Evolutionary conservation across 2,797 vertebrate genomes (phyloP), one percentile per base, ranked within the genome.

Genomic region (Morus bassanus): DNA sequence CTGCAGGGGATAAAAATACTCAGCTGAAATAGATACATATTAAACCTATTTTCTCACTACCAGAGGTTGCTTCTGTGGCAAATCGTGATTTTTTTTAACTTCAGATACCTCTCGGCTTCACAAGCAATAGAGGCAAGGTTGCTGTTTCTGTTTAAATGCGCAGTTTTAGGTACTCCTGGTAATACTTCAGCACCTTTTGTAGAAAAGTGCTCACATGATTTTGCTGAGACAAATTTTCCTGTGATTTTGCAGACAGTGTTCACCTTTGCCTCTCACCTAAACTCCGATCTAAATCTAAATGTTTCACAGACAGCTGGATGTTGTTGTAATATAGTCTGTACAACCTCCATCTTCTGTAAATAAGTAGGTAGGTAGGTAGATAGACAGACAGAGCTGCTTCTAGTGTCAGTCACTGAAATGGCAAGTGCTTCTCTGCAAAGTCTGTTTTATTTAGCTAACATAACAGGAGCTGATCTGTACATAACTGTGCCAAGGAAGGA

Each of bases 401-500:
- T 25, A 33, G 60, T 0, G 1, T 88, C 75, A 45, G 77, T 90
- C 88, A 89, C 54, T 46, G 86, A 76, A 50, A 83, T 46, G 53
- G 63, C 75, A 91, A 94, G 76, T 68, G 73, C 68, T 94, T 67
- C 60, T 83, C 39, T 78, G 73, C 4, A 16, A 91, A 89, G 85
- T 91, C 76, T 96, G 60, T 85, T 89, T 88, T 94, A 61, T 85
- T 95, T 92, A 94, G 72, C 78, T 94, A 65, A 96, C 88, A 89
- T 72, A 88, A 85, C 74, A 93, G 95, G 87, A 92, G 83, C 91
- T 91, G 95, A 94, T 96, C 93, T 94, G 79, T 79, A 80, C 3
- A 0, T 76, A 96, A 84, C 88, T 88, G 91, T 89, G 96, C 91
- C 88, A 97, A 94, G 57, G 87, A 96, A 77, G 77, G 91, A 96